phyloP scores from a whole-genome alignment of 2,797 vertebrate genomes.

The Phalloptychus januarius region DNA sequence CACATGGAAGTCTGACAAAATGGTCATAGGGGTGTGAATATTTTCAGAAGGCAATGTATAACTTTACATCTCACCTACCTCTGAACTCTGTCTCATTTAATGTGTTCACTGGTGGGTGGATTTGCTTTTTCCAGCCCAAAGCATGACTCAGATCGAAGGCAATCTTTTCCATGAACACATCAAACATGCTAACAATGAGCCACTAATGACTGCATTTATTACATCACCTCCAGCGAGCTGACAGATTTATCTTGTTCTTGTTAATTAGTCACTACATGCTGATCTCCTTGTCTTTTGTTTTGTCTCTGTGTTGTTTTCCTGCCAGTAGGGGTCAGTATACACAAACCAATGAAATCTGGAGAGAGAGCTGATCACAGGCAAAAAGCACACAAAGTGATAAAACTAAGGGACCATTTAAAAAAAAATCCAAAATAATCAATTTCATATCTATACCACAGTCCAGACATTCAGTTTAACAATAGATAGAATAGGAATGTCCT shows the following conservation, averaged over 20 bases:
- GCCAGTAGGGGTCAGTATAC: slow-evolving; percentile 76
- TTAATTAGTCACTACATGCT: neutral
- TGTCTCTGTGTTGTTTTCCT: neutral
- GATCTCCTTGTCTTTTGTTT: neutral
- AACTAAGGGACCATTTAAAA: neutral
- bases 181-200: neutral
- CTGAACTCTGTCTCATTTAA: slow-evolving; percentile 4
- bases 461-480: neutral
- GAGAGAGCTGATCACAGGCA: neutral
- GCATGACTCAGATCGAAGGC: slow-evolving; percentile 15
- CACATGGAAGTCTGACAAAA: neutral
- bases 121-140: slow-evolving; percentile 18
- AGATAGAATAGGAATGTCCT: neutral
- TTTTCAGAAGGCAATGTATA: neutral
- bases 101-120: slow-evolving; percentile 27
- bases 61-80: slow-evolving; percentile 5
- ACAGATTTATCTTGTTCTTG: neutral
- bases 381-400: neutral
- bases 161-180: slow-evolving; percentile 27
- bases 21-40: neutral
- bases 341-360: slow-evolving; percentile 59
- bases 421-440: neutral
- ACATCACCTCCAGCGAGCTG: neutral
- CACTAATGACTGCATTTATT: neutral
- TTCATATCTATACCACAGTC: neutral